These are phyloP conservation scores for Zhuqinia jingwanae DNA, from an alignment of 2,888 invertebrate species.

Conservation along the genomic window DNA sequence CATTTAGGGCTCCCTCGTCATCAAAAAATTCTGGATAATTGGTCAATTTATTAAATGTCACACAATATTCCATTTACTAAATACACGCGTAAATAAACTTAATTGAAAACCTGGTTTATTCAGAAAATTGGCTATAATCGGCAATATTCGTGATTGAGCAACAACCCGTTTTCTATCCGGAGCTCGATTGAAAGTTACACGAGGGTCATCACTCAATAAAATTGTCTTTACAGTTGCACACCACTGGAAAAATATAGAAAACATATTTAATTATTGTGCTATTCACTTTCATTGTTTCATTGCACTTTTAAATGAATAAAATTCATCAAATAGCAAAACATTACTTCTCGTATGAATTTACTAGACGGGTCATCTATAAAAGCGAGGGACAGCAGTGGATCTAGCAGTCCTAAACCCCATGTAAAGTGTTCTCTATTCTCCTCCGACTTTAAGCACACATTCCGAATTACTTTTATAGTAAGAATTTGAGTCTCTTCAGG, in stretches of 20 bases:
- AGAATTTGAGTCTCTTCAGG: slow-evolving; percentile 61
- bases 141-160: slow-evolving; percentile 45
- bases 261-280: neutral
- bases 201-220: slow-evolving; percentile 72
- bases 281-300: too few species aligned
- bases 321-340: neutral
- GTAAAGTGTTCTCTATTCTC: slow-evolving; percentile 74
- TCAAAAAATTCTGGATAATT: slow-evolving; percentile 22
- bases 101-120: slow-evolving; percentile 2
- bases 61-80: too few species aligned
- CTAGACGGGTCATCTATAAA: slow-evolving; percentile 57
- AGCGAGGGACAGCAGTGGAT: slow-evolving; percentile 57
- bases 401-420: slow-evolving; percentile 41
- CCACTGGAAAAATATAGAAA: slow-evolving; percentile 69
- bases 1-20: slow-evolving; percentile 72
- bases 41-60: too few species aligned
- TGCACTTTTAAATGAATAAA: too few species aligned
- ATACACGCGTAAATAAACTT: neutral
- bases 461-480: slow-evolving; percentile 70
- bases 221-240: slow-evolving; percentile 74
- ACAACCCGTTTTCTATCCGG: slow-evolving; percentile 73
- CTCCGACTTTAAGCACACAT: slow-evolving; percentile 75
- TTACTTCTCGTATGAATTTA: slow-evolving; percentile 75
- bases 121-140: slow-evolving; percentile 39
- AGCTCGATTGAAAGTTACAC: slow-evolving; percentile 76